A percentile compares a stretch with the other conserved stretches of the same genome.
phyloP scores from a whole-genome alignment of 2,113 vertebrate genomes.

The Ibidorhyncha struthersii region DNA sequence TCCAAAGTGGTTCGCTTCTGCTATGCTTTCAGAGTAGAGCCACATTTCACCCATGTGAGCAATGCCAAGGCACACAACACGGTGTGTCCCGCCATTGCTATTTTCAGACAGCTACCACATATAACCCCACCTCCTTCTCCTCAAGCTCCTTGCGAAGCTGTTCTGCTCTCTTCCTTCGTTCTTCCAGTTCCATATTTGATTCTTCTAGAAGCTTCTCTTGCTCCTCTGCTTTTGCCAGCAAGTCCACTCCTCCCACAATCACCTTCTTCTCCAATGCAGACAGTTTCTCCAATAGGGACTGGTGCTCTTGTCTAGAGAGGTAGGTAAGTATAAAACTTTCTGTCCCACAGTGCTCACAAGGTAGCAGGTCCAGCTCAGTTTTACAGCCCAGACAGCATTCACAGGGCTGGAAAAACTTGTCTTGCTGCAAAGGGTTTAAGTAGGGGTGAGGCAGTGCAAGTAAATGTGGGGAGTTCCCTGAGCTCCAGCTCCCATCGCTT shows the following conservation, averaged over 20 bases:
- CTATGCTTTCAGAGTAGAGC: not conserved
- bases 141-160: constrained; percentile 94
- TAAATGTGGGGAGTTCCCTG: not conserved
- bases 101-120: not conserved
- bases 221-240: constrained; percentile 97
- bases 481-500: not conserved
- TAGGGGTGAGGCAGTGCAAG: not conserved
- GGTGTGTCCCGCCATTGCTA: not conserved
- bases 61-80: not conserved
- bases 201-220: constrained; percentile 97
- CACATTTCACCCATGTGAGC: accelerated
- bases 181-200: constrained; percentile 96
- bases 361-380: not conserved
- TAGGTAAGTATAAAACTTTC: not conserved
- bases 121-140: constrained; percentile 87
- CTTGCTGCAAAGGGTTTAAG: not conserved
- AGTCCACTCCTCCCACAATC: constrained; percentile 96
- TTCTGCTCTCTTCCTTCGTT: constrained; percentile 90
- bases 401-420: constrained; percentile 22
- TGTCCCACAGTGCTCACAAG: not conserved
- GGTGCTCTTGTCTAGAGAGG: constrained; percentile 90
- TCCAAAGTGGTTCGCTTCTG: not conserved
- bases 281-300: constrained; percentile 91
- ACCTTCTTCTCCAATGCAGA: constrained; percentile 96
- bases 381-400: not conserved